Percentiles rank a stretch among this genome's conserved stretches.
phyloP scores from a whole-genome alignment of 1,140 invertebrate genomes.

The Bombus affinis region DNA sequence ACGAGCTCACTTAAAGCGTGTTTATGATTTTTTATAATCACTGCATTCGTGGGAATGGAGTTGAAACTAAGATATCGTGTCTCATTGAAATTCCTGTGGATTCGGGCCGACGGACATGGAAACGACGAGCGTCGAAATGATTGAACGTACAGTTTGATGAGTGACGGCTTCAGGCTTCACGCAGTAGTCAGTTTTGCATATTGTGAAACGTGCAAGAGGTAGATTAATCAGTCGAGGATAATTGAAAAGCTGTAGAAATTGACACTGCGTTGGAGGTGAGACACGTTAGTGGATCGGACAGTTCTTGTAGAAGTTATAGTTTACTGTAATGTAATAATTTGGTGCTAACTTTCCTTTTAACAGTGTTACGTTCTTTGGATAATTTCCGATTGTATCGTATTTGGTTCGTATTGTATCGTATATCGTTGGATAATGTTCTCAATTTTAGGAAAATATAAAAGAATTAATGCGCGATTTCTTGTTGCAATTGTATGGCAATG shows the following conservation, averaged over 20 bases:
- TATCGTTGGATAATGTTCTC: no score
- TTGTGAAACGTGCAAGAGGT: neutral
- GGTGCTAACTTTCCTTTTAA: neutral
- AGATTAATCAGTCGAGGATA: neutral
- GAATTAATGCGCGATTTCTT: no score
- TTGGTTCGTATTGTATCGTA: no score
- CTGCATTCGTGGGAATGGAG: no score
- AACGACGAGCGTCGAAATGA: neutral
- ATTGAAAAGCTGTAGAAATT: neutral
- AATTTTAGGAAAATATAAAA: no score
- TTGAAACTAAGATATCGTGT: neutral
- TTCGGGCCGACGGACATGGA: neutral
- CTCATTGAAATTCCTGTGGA: conserved; percentile 11
- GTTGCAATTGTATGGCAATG: no score
- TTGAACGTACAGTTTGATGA: neutral
- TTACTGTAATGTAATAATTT: neutral
- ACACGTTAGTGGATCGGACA: neutral
- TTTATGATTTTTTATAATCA: conserved; percentile 18
- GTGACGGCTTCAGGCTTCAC: conserved; percentile 8
- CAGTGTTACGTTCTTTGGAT: neutral
- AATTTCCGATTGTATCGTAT: neutral
- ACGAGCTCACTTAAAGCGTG: neutral
- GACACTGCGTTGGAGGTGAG: neutral
- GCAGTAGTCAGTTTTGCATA: neutral
- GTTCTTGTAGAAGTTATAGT: neutral